Conservation (phyloP, 2,113 vertebrate genomes). For the Hydrolagus affinis region DNA sequence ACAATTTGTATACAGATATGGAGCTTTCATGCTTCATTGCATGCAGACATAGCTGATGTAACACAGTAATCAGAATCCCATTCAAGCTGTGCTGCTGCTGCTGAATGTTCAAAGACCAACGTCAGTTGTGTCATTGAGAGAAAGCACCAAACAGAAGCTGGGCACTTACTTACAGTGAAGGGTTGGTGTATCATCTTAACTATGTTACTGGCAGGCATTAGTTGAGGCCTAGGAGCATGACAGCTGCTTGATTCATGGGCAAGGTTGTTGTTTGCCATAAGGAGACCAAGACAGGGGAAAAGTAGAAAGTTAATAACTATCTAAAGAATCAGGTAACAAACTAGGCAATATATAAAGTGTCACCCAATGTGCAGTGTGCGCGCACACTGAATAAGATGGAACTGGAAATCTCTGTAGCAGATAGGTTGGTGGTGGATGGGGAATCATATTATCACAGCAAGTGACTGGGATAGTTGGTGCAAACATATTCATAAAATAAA, state of each 20-base stretch:
- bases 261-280: background rate
- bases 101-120: background rate
- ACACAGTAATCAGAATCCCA: background rate
- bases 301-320: background rate
- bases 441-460: background rate
- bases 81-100: background rate
- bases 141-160: background rate
- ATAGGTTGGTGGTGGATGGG: background rate
- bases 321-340: background rate
- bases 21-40: constrained; percentile 9
- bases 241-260: background rate
- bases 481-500: no score
- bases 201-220: background rate
- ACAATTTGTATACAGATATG: background rate
- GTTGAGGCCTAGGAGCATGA: background rate
- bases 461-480: no score
- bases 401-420: background rate
- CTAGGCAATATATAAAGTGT: background rate
- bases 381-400: background rate
- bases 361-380: no score
- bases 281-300: background rate
- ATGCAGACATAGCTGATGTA: constrained; percentile 11
- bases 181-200: background rate
- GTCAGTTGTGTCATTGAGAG: no score
- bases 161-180: background rate